phyloP scores from a whole-genome alignment of 2,797 vertebrate species.

The Craterocephalus amniculus region DNA sequence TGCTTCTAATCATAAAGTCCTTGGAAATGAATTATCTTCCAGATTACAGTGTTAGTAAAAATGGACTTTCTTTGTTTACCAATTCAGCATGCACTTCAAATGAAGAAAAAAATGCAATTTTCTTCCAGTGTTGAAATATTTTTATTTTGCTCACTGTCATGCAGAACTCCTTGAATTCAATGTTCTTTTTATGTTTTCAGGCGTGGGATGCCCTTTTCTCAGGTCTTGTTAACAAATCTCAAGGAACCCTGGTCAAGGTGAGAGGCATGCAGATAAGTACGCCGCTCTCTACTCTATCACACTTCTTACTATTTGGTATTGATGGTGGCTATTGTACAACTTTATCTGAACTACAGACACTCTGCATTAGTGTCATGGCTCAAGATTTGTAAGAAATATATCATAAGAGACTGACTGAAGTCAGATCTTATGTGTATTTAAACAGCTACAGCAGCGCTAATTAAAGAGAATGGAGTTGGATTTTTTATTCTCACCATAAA shows the following conservation, averaged over 20 bases:
- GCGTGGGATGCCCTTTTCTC: constrained; percentile 10
- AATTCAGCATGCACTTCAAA: background rate
- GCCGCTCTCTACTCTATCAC: background rate
- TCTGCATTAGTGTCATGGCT: background rate
- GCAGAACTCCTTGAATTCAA: background rate
- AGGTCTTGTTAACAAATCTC: background rate
- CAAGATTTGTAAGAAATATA: background rate
- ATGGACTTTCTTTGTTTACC: background rate
- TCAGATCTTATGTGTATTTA: background rate
- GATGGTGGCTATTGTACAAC: background rate
- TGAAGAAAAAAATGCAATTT: background rate
- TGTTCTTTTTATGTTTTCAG: constrained; percentile 31
- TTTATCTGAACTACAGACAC: background rate
- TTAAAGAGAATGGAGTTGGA: background rate
- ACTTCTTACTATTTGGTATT: constrained; percentile 1
- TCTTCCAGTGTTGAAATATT: background rate
- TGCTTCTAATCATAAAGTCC: background rate
- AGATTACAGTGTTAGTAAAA: background rate
- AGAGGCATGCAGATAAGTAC: background rate
- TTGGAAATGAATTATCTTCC: background rate
- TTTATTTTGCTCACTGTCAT: background rate
- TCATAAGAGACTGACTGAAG: background rate
- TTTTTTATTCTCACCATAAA: background rate
- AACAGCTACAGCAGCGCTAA: background rate
- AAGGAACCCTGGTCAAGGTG: background rate